phyloP scores from a whole-genome alignment of 1,140 invertebrate genomes.

The Drosophila lini region DNA sequence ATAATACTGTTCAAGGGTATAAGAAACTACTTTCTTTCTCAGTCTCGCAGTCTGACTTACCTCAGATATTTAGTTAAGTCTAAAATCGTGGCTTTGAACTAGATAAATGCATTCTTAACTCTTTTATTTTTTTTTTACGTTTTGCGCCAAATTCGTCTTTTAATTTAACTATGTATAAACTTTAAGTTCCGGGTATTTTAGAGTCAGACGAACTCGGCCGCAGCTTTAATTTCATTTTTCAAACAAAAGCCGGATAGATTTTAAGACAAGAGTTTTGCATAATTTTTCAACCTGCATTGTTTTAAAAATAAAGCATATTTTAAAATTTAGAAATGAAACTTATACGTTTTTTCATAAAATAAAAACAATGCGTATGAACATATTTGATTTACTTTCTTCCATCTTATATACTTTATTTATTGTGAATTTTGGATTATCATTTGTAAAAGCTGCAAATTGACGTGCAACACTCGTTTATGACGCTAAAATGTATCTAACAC shows the following conservation, averaged over 20 bases:
- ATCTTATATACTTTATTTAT: constrained; percentile 60
- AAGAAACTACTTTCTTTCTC: no score
- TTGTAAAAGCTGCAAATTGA: constrained; percentile 46
- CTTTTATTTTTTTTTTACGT: no score
- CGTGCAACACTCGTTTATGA: constrained; percentile 61
- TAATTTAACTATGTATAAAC: no score
- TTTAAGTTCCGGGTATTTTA: no score
- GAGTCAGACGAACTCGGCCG: no score
- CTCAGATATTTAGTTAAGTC: no score
- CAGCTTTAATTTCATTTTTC: no score
- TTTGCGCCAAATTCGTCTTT: no score
- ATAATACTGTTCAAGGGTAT: no score
- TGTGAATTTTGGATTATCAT: constrained; percentile 60
- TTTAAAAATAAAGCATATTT: background rate
- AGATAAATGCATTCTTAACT: no score
- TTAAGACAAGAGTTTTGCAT: background rate
- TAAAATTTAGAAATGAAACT: background rate
- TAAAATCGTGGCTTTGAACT: no score
- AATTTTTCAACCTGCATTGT: background rate
- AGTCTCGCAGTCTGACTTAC: no score
- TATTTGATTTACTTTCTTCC: constrained; percentile 31
- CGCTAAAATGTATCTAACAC: constrained; percentile 80
- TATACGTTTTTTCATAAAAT: background rate
- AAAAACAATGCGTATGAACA: background rate
- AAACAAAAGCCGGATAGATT: background rate